Evolutionary conservation across 2,888 invertebrate genomes (phyloP).

Genomic region (Deilephila porcellus): DNA sequence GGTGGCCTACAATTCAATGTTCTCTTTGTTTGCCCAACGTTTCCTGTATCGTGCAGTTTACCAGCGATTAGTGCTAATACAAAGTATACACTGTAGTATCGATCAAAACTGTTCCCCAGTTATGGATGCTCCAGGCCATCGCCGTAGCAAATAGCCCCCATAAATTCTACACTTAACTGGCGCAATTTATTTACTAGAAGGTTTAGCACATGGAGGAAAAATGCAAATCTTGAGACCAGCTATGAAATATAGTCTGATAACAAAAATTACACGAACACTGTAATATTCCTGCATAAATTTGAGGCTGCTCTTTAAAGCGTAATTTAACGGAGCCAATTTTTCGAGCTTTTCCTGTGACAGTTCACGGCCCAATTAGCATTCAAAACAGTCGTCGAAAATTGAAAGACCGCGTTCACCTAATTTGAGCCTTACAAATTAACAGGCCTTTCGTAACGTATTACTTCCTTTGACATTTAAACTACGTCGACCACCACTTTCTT

Average conservation of each 20-base stretch:
- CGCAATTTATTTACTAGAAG: slow-evolving; percentile 17
- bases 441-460: slow-evolving; percentile 24
- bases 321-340: slow-evolving; percentile 1
- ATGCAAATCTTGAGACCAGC: slow-evolving; percentile 16
- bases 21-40: slow-evolving; percentile 72
- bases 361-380: slow-evolving; percentile 27
- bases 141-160: slow-evolving; percentile 8
- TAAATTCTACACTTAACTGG: slow-evolving; percentile 21
- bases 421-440: slow-evolving; percentile 31
- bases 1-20: slow-evolving; percentile 77
- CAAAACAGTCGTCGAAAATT: slow-evolving; percentile 25
- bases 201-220: neutral
- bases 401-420: slow-evolving; percentile 25
- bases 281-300: neutral
- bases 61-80: slow-evolving; percentile 50
- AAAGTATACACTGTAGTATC: slow-evolving; percentile 33
- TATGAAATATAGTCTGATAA: neutral
- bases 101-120: slow-evolving; percentile 25
- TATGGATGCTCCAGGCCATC: slow-evolving; percentile 20
- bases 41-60: slow-evolving; percentile 65
- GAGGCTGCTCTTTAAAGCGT: too few species aligned
- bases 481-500: neutral
- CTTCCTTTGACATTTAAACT: slow-evolving; percentile 29
- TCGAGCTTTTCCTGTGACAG: slow-evolving; percentile 19
- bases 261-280: neutral